Conservation (phyloP, 2,113 vertebrate species). For the Trogon melanurus region DNA sequence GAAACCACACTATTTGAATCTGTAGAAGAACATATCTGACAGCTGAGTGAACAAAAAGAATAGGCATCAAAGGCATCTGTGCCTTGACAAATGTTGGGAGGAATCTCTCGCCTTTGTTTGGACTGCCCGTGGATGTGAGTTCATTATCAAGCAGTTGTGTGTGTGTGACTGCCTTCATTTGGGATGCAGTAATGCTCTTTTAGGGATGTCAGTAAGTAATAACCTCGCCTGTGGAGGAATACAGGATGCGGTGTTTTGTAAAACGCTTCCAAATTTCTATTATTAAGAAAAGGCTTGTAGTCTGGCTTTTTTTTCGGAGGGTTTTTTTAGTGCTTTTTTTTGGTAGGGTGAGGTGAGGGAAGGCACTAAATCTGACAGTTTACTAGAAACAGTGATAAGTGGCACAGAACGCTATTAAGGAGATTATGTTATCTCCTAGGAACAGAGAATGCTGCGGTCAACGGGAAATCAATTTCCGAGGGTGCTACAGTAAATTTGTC, state of each 20-base stretch:
- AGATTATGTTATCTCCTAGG: slow-evolving; percentile 42
- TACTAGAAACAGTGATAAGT: background rate
- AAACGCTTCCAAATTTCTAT: background rate
- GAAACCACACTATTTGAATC: background rate
- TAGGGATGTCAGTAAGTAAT: background rate
- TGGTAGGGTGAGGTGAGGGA: background rate
- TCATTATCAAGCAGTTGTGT: background rate
- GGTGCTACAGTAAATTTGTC: slow-evolving; percentile 26
- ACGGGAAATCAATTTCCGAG: slow-evolving; percentile 25
- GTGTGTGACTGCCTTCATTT: background rate
- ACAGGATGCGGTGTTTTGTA: background rate
- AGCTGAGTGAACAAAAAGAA: slow-evolving; percentile 32
- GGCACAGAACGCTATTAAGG: background rate
- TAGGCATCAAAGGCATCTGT: background rate
- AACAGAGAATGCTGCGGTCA: slow-evolving; percentile 15
- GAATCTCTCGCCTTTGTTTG: slow-evolving; percentile 16
- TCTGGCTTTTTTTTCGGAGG: background rate
- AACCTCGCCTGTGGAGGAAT: background rate
- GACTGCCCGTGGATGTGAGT: background rate
- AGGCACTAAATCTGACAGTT: background rate
- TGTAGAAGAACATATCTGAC: slow-evolving; percentile 18
- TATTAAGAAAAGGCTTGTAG: background rate
- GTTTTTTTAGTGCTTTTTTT: background rate
- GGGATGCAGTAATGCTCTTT: background rate
- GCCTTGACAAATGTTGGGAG: slow-evolving; percentile 6